Evolutionary conservation across 2,113 vertebrate genomes (phyloP).

Genomic region (Halcyon senegalensis): DNA sequence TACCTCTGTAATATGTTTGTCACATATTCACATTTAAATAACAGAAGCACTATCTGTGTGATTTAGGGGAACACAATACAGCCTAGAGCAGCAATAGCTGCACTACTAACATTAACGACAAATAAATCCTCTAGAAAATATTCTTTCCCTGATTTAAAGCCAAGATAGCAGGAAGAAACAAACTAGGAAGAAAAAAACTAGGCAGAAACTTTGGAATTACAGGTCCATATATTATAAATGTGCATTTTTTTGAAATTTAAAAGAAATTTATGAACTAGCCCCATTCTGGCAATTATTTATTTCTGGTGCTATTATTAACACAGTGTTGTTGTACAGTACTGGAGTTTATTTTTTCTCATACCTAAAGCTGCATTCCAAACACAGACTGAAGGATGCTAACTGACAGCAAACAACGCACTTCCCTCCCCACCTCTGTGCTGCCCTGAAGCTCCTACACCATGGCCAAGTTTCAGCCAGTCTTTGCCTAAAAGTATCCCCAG

Average conservation of each 20-base stretch:
- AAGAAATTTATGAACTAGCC: not conserved
- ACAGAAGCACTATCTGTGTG: not conserved
- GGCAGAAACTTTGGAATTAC: not conserved
- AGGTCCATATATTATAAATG: not conserved
- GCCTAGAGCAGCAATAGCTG: not conserved
- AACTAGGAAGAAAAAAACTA: not conserved
- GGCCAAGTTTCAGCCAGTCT: not conserved
- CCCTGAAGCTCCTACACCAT: not conserved
- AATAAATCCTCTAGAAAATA: not conserved
- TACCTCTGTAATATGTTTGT: not conserved
- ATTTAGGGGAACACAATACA: not conserved
- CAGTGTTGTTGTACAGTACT: not conserved
- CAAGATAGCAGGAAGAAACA: not conserved
- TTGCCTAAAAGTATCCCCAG: not conserved
- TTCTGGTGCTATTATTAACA: not conserved
- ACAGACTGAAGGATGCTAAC: not conserved
- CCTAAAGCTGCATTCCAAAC: not conserved
- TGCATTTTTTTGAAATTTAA: not conserved
- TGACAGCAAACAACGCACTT: not conserved
- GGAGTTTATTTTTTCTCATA: not conserved
- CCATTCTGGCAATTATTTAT: not conserved
- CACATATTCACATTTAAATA: constrained; percentile 28
- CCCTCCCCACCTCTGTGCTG: not conserved
- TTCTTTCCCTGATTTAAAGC: not conserved
- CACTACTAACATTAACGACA: not conserved